Conservation (phyloP, 1,140 invertebrate species). For the Halictus rubicundus region DNA sequence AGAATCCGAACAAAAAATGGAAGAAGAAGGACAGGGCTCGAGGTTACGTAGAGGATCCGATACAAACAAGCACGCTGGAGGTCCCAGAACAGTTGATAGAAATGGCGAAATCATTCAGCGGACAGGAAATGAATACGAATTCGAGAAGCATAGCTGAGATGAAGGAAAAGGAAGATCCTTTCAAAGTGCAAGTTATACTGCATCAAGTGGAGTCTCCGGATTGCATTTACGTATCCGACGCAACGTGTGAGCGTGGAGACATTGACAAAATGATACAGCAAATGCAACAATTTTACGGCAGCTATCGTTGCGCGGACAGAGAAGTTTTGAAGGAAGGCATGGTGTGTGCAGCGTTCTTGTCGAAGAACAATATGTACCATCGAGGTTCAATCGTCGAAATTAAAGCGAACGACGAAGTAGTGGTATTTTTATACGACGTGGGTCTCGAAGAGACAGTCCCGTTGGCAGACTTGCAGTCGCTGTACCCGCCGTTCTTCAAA, state of each 20-base stretch:
- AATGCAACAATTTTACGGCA: conserved; percentile 80
- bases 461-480: conserved; percentile 71
- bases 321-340: conserved; percentile 75
- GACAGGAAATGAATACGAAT: background rate
- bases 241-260: conserved; percentile 72
- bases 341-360: conserved; percentile 78
- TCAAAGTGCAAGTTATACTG: conserved; percentile 78
- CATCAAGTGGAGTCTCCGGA: conserved; percentile 79
- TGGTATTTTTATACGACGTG: conserved; percentile 82
- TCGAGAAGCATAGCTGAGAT: background rate
- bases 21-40: background rate
- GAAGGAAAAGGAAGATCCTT: conserved; percentile 72
- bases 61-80: background rate
- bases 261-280: conserved; percentile 70
- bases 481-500: conserved; percentile 74
- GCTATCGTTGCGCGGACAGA: conserved; percentile 43
- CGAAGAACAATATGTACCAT: conserved; percentile 79
- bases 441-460: conserved; percentile 78
- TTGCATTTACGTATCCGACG: conserved; percentile 80
- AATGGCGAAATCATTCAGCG: too few relatives aligned
- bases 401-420: conserved; percentile 55
- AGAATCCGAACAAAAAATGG: background rate
- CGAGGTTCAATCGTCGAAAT: conserved; percentile 80
- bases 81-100: background rate
- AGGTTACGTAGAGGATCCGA: background rate